These are phyloP conservation scores for Agriopis leucophaearia DNA, from an alignment of 2,888 invertebrate genomes.

Conservation along the genomic window DNA sequence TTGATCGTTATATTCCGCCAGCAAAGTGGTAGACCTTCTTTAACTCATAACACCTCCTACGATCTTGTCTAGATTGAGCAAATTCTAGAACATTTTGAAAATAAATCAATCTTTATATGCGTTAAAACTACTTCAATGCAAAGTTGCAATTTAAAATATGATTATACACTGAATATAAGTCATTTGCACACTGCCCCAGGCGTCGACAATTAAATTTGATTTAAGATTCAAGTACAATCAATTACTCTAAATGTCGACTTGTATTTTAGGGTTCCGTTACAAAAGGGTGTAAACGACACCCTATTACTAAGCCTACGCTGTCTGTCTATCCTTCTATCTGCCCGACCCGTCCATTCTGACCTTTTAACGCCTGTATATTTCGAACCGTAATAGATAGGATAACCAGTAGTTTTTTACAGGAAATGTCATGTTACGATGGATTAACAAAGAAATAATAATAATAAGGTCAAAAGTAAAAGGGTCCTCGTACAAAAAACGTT, in stretches of 20 bases:
- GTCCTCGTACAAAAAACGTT: no score
- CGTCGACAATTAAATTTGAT: conserved; percentile 54
- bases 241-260: conserved; percentile 53
- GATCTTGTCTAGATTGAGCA: conserved; percentile 35
- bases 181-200: conserved; percentile 48
- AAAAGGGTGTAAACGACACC: no score
- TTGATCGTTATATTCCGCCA: not conserved
- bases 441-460: no score
- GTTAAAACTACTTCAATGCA: conserved; percentile 43
- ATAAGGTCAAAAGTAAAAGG: no score
- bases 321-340: no score
- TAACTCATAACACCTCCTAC: conserved; percentile 33
- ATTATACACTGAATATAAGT: conserved; percentile 32
- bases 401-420: no score
- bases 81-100: conserved; percentile 42
- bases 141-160: conserved; percentile 44
- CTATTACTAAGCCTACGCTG: no score
- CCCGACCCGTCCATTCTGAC: no score
- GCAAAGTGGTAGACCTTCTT: conserved; percentile 1
- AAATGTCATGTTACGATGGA: no score
- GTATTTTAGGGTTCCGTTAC: no score
- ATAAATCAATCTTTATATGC: conserved; percentile 44
- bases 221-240: conserved; percentile 55
- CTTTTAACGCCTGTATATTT: no score
- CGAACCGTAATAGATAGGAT: no score